Conservation (phyloP, 2,888 invertebrate genomes). For the Meandrusa payeni region DNA sequence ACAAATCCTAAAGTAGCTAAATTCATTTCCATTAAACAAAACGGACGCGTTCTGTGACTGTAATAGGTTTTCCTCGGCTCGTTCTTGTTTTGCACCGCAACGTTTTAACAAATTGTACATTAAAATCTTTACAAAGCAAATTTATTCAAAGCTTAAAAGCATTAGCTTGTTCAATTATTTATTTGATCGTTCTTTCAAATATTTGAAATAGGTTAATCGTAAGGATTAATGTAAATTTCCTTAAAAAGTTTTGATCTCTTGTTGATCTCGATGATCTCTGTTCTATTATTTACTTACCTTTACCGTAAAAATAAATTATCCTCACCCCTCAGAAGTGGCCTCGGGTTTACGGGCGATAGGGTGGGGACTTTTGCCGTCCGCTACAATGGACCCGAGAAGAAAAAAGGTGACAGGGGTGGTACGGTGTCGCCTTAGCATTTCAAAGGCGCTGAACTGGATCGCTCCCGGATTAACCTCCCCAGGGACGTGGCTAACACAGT, state of each 20-base stretch:
- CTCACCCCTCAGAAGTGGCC: no score
- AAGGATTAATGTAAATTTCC: conserved; percentile 8
- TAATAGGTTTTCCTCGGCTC: conserved; percentile 21
- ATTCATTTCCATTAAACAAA: conserved; percentile 21
- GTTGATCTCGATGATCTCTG: neutral
- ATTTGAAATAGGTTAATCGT: conserved; percentile 18
- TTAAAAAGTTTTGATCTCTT: neutral
- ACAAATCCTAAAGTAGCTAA: conserved; percentile 13
- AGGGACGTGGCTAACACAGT: no score
- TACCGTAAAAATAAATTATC: no score
- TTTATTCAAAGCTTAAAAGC: conserved; percentile 24
- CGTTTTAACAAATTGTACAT: conserved; percentile 25
- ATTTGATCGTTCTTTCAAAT: conserved; percentile 10
- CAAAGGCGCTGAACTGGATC: no score
- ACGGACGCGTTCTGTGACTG: conserved; percentile 22
- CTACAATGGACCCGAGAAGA: no score
- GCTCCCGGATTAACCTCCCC: no score
- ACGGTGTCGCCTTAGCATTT: no score
- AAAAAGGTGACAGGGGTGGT: no score
- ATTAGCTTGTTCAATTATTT: conserved; percentile 24
- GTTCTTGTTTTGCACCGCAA: conserved; percentile 16
- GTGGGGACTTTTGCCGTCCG: no score
- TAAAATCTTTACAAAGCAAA: conserved; percentile 19
- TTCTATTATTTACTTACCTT: no score
- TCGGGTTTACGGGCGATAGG: no score